Evolutionary conservation across 2,888 invertebrate species (phyloP), one percentile per base, ranked within the genome.

Genomic region (Oscheius onirici): DNA sequence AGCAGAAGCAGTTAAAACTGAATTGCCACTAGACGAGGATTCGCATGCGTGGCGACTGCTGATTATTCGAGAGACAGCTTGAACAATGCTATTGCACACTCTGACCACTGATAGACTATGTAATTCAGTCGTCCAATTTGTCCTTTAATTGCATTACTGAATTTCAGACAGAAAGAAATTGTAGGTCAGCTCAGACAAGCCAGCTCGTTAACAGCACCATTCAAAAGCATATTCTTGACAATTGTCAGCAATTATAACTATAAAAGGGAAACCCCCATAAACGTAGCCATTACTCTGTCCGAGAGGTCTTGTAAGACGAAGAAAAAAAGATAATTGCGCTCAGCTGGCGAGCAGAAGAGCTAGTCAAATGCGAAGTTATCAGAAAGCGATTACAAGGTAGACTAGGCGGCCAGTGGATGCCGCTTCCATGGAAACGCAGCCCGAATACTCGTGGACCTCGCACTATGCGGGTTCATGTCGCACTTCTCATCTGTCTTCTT

Each of bases 31-130:
- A 63, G 63, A 63, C 63, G 63, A 63, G 46, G 63, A 63, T 63
- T 63, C 63, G 63, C 63, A 63, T 63, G 63, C 63, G 63, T 63
- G 63, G 63, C 63, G 63, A 63, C 63, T 49, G 63, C 63, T 63
- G 63, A 63, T 63, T 63, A 63, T 63, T 63, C 63, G 63, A 63
- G n/a, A n/a, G 49, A 49, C 49, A n/a, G 63, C 63, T 49, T 20
- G 63, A 63, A 63, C 63, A 63, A 63, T 63, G 63, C 63, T 26
- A 49, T 58, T 28, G 49, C 63, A 34, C 63, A 46, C 63, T 63
- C 63, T 26, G 49, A 34, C 44, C 46, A 63, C 46, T 63, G 63
- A 63, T 63, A 63, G 63, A 63, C 63, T 63, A 63, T 63, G 63
- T 63, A 63, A 63, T 44, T 63, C 46, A 46, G 63, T 46, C 17